A percentile compares a stretch with the other conserved stretches of the same genome.
phyloP scores from a whole-genome alignment of 2,888 invertebrate species.

The Hemicrepidius hirtus region DNA sequence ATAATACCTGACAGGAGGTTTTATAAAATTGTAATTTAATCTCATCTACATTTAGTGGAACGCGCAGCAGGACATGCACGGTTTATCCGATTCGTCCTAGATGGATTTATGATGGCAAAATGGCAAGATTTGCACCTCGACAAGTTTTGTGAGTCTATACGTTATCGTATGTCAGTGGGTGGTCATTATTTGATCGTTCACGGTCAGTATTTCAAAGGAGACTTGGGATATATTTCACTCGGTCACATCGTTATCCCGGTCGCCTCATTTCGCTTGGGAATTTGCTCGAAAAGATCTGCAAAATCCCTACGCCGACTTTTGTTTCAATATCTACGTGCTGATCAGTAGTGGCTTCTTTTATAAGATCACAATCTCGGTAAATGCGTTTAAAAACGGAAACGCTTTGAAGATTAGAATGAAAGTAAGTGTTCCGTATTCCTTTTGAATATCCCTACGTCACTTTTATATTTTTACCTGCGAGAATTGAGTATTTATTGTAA shows the following conservation, averaged over 20 bases:
- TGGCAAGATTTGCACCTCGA: conserved; percentile 49
- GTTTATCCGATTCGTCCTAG: conserved; percentile 37
- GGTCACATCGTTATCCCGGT: conserved; percentile 50
- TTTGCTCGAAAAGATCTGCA: conserved; percentile 41
- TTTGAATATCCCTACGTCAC: background rate
- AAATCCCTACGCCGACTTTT: conserved; percentile 33
- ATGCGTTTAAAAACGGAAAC: conserved; percentile 18
- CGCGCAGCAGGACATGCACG: conserved; percentile 39
- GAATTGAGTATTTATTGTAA: conserved; percentile 52
- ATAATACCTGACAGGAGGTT: conserved; percentile 34
- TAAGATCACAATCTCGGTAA: conserved; percentile 26
- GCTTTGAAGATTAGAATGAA: conserved; percentile 8
- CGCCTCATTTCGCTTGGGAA: conserved; percentile 48
- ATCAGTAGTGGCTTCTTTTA: conserved; percentile 31
- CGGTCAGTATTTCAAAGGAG: conserved; percentile 55
- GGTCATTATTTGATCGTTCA: conserved; percentile 58
- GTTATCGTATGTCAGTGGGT: conserved; percentile 49
- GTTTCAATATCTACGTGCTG: conserved; percentile 30
- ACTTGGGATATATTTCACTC: conserved; percentile 48
- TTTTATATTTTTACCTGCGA: conserved; percentile 32
- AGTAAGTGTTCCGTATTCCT: conserved; percentile 1
- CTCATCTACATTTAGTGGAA: conserved; percentile 33
- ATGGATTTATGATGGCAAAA: conserved; percentile 46
- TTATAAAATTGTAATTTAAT: conserved; percentile 40
- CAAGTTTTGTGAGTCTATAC: conserved; percentile 45